Percentiles rank a stretch among this genome's conserved stretches.
Conservation (phyloP, 1,140 invertebrate genomes). For the Leptopilina boulardi region DNA sequence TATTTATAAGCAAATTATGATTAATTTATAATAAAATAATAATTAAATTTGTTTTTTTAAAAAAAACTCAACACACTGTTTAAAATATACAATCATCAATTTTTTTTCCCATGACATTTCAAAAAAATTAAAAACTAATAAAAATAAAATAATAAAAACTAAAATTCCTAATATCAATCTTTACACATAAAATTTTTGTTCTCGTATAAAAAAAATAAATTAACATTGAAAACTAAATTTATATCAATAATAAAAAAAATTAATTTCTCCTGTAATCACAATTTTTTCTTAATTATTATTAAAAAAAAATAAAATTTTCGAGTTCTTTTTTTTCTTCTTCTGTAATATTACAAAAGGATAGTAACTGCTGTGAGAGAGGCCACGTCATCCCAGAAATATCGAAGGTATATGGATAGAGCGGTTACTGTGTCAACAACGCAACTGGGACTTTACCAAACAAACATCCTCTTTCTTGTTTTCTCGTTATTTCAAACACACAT, state of each 20-base stretch:
- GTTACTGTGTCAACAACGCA: slow-evolving; percentile 65
- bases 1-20: no score
- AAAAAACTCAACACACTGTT: no score
- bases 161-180: no score
- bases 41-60: no score
- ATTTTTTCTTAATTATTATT: slow-evolving; percentile 1
- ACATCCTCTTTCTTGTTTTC: slow-evolving; percentile 60
- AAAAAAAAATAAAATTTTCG: neutral
- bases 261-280: neutral
- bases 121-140: no score
- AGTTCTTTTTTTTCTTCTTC: slow-evolving; percentile 33
- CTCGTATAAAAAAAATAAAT: no score
- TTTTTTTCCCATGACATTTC: no score
- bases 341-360: slow-evolving; percentile 64
- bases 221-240: no score
- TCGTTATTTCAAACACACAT: slow-evolving; percentile 52
- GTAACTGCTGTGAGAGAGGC: slow-evolving; percentile 55
- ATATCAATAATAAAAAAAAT: neutral
- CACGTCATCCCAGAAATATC: slow-evolving; percentile 38
- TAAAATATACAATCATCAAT: no score
- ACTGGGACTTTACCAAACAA: slow-evolving; percentile 63
- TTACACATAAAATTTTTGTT: no score
- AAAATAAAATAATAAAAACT: no score
- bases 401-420: slow-evolving; percentile 47
- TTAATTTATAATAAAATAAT: no score